phyloP scores from a whole-genome alignment of 1,140 invertebrate genomes.

The Drosophila pseudoobscura region DNA sequence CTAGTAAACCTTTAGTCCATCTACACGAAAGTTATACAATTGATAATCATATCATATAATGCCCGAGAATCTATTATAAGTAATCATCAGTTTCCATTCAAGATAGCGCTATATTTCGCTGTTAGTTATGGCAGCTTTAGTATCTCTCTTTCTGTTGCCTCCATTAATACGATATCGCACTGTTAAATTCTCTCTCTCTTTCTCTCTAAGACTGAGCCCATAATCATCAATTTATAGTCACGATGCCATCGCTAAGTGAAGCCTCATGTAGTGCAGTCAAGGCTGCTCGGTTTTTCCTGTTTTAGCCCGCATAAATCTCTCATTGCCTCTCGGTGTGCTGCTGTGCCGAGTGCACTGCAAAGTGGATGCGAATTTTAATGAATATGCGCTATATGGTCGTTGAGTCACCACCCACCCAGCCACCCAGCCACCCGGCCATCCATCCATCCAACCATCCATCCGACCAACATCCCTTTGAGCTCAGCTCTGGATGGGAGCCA shows the following conservation, averaged over 20 bases:
- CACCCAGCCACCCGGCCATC: neutral
- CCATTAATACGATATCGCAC: neutral
- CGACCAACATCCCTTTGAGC: constrained; percentile 29
- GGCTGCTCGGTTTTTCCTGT: neutral
- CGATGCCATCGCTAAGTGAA: constrained; percentile 32
- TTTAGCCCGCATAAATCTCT: constrained; percentile 59
- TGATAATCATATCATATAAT: no score
- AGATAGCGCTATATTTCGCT: no score
- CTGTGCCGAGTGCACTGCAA: constrained; percentile 58
- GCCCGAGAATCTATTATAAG: no score
- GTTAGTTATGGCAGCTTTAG: no score
- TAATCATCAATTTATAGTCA: constrained; percentile 15
- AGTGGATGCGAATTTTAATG: constrained; percentile 68
- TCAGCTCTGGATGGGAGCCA: constrained; percentile 8
- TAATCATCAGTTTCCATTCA: no score
- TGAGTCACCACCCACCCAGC: constrained; percentile 8
- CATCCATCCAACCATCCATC: constrained; percentile 1
- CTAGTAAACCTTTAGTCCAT: no score
- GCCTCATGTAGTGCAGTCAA: constrained; percentile 17
- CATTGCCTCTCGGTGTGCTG: constrained; percentile 29
- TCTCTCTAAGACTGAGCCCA: neutral
- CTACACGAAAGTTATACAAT: no score
- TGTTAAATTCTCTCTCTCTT: neutral
- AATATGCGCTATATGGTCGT: constrained; percentile 62
- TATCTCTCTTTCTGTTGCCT: no score